Base-by-base conservation (phyloP, 1,140 invertebrate genomes). In the Heliconius congener region DNA sequence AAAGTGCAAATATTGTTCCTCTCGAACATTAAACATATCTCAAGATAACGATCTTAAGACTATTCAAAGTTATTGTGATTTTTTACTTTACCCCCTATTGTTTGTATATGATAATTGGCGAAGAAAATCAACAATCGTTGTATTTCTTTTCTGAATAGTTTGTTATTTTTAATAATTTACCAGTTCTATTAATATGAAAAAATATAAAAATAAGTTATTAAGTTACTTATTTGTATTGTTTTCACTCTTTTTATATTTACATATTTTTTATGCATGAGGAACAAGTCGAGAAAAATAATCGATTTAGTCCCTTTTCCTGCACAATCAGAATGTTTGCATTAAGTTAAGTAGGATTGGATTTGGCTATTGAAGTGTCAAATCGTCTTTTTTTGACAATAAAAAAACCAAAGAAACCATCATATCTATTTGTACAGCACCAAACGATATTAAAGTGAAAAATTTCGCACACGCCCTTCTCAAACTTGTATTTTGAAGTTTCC, bases 31-130 rank as follows among this genome's bases (percentile, higher is more conserved):
- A 66, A 66, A 30, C 60, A 30, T 66, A 30, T 19, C 8, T 66
- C 60, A 66, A 76, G 81, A 82, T 83, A 83, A 84, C 30, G n/a
- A 84, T 84, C 73, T 75, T 27, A 11, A 71, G 52, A 76, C 70
- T 77, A 80, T 77, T 74, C 60, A n/a, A 66, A 66, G 60, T 16
- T 16, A 66, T 66, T 30, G 73, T 50, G 27, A 39, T 80, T 78
- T 81, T 73, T 80, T 71, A 70, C 9, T 60, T 46, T 76, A 82
- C 78, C 79, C 78, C 79, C 75, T 75, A 81, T 83, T 76, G 82
- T 76, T 85, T 79, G 73, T 82, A 81, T 84, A 86, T 73, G 82
- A 81, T 82, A 80, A 81, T 75, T 57, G 30, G 37, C 30, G 34
- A 39, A 39, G 55, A 39, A 76, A 73, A 80, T 80, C 76, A 80